Evolutionary conservation across 2,113 vertebrate species (phyloP).

Genomic region (Budorcas taxicolor): DNA sequence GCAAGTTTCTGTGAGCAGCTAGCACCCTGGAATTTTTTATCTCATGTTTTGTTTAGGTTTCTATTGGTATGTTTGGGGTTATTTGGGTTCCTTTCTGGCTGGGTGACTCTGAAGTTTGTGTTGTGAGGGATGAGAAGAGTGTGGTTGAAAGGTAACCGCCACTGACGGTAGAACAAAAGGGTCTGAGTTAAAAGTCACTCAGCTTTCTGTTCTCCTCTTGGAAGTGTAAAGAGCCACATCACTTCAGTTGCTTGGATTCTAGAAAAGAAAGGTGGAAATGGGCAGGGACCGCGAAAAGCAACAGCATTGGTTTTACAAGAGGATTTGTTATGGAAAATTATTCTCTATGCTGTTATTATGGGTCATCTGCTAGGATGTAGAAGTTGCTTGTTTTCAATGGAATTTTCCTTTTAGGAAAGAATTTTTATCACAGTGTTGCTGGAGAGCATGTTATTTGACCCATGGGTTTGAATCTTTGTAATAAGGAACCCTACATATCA

Average conservation of each 20-base stretch:
- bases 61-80: conserved; percentile 4
- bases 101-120: conserved; percentile 5
- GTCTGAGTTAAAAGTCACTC: neutral
- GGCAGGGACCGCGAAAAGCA: neutral
- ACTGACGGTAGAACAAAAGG: neutral
- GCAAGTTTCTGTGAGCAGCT: neutral
- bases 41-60: conserved; percentile 49
- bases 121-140: neutral
- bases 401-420: conserved; percentile 54
- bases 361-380: neutral
- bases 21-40: neutral
- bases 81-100: conserved; percentile 36
- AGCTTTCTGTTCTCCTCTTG: neutral
- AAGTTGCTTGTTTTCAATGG: conserved; percentile 26
- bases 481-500: neutral
- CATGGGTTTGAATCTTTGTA: neutral
- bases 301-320: neutral
- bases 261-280: conserved; percentile 12
- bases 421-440: conserved; percentile 22
- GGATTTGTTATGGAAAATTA: conserved; percentile 25
- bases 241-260: neutral
- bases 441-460: conserved; percentile 12
- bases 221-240: neutral
- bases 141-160: neutral
- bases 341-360: neutral